Evolutionary conservation across 2,888 invertebrate species (phyloP), one percentile per base, ranked within the genome.

Genomic region (Pogonocherus hispidulus): DNA sequence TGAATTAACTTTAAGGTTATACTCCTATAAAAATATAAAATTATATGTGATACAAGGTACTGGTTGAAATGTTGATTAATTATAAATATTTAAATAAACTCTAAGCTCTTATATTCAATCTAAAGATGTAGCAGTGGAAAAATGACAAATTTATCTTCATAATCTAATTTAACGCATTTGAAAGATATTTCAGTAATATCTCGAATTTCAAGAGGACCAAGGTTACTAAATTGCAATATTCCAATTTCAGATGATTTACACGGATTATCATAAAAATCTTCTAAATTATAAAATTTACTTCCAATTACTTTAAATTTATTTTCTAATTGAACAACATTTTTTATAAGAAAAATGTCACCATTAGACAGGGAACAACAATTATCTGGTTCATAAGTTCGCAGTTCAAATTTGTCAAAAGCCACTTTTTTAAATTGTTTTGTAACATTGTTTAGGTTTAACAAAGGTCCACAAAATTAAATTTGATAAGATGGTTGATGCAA

Each of bases 301-400:
- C 66, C 66, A 41, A 66, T 54, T 52, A 66, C 23, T 57, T 52
- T 57, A 59, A 41, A 66, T 23, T 44, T 20, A 41, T 59, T 57
- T 19, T 59, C 23, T 27, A 37, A 20, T 22, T 41, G 52, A 22
- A 52, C 41, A 52, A 66, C 41, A 57, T 59, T 52, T 52, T 27
- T 59, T 9, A 59, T 66, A n/a, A 20, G 9, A 23, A 66, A 32
- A 54, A 59, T 66, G 27, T 60, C 20, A 16, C 59, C 51, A 66
- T 59, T 60, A 35, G 49, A 27, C n/a, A 66, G 44, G 51, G 37
- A 59, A 59, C 66, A 66, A 32, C 59, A 66, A 57, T 66, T 66
- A 57, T 66, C 54, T 44, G 59, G 54, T 37, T 35, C 1, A 32
- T 49, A 8, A 51, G 22, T 59, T 51, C 51, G 23, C 16, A 66